Evolutionary conservation across 2,113 vertebrate genomes (phyloP), one percentile per base, ranked within the genome.

Genomic region (Ploceus nigricollis): DNA sequence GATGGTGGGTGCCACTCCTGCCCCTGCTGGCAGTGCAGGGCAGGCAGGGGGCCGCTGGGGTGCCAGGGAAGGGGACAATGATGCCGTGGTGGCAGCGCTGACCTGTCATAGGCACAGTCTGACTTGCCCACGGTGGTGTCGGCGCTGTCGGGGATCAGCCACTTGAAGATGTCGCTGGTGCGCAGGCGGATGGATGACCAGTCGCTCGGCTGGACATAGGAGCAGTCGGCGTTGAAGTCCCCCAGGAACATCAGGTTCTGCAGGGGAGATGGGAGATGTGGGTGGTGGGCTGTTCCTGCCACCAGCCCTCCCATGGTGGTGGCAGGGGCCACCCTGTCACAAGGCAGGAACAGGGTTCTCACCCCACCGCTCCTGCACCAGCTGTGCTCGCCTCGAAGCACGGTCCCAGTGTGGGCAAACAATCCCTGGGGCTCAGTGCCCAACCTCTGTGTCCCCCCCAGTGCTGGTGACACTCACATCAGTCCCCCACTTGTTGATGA

Each of bases 221-320:
- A 94, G 12, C 99, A 99, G 80, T 98, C 99, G 0, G 99, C 95
- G 0, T 99, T 99, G 97, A 99, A 99, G 97, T 99, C 99, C 1
- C 99, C 99, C 83, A 99, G 97, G 78, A 99, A 98, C 50, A 99
- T 80, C 22, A 99, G 98, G 95, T 98, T 98, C 99, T 99, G 97
- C 4, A 12, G 50, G 50, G 63, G 16, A 71, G 16, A 42, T 7
- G 3, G 6, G 39, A 40, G 12, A 17, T 1, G 47, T 54, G 48
- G 24, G 21, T n/a, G 37, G 21, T 0, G 4, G 53, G 70, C 70
- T 68, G 53, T 4, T 39, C 37, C 35, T 3, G 0, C 31, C 31
- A 22, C 42, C 56, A 79, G 40, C 39, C 25, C n/a, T 35, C 23
- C 47, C 1, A 0, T 13, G 35, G 7, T 11, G 11, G 16, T 50